These are phyloP conservation scores for Drosophila melanosoma DNA, from an alignment of 2,888 invertebrate genomes.

Conservation along the genomic window DNA sequence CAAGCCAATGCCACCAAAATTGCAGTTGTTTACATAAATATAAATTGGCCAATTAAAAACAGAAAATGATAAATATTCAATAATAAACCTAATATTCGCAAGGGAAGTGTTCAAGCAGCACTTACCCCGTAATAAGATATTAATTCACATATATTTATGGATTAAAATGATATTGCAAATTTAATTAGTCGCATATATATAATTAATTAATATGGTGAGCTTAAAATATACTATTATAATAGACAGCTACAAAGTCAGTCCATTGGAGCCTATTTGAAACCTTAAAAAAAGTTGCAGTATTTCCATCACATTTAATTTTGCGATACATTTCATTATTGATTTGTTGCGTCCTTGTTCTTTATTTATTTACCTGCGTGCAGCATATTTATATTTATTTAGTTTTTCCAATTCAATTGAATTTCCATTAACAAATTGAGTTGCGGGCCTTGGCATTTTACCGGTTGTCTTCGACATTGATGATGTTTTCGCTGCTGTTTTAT, in stretches of 20 bases:
- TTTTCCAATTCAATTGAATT: constrained; percentile 72
- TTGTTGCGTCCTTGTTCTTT: constrained; percentile 28
- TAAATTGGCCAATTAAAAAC: constrained; percentile 5
- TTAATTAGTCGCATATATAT: neutral
- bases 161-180: neutral
- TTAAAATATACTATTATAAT: neutral
- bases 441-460: constrained; percentile 15
- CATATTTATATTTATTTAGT: constrained; percentile 65
- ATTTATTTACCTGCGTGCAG: constrained; percentile 39
- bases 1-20: neutral
- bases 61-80: neutral
- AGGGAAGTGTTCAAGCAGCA: neutral
- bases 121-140: neutral
- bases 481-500: constrained; percentile 12
- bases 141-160: neutral
- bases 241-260: neutral
- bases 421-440: constrained; percentile 75
- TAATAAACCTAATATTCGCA: too few relatives aligned
- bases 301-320: too few relatives aligned
- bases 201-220: neutral
- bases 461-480: constrained; percentile 17
- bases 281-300: neutral
- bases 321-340: constrained; percentile 50
- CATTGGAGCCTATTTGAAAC: neutral
- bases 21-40: neutral